phyloP scores from a whole-genome alignment of 2,113 vertebrate genomes.

The Pangasianodon hypophthalmus region DNA sequence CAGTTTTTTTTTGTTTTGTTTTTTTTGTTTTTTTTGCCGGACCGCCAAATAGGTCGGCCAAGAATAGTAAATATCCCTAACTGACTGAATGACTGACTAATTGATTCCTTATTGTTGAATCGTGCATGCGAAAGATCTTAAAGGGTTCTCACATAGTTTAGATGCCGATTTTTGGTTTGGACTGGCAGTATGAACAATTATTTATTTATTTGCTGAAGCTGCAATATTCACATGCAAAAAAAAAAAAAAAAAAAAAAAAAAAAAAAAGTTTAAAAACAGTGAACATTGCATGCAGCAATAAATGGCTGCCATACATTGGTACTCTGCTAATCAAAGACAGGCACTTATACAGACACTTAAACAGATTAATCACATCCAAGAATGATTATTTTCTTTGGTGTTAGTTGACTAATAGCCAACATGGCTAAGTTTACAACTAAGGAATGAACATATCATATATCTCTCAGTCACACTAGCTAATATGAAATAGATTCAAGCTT shows the following conservation, averaged over 20 bases:
- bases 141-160: not conserved
- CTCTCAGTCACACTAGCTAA: not conserved
- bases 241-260: not conserved
- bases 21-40: slow-evolving; percentile 15
- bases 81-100: slow-evolving; percentile 32
- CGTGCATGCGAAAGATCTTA: not conserved
- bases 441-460: not conserved
- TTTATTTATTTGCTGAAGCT: not conserved
- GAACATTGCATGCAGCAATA: not conserved
- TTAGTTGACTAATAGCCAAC: not conserved
- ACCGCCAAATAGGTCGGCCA: slow-evolving; percentile 3
- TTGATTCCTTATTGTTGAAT: slow-evolving; percentile 26
- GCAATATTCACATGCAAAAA: not conserved
- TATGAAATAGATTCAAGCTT: not conserved
- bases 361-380: not conserved
- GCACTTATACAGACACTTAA: not conserved
- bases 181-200: not conserved
- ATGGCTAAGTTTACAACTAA: not conserved
- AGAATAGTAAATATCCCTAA: slow-evolving; percentile 33
- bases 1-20: slow-evolving; percentile 68
- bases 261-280: not conserved
- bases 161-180: not conserved
- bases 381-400: not conserved
- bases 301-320: not conserved
- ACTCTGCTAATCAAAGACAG: not conserved